phyloP scores from a whole-genome alignment of 30 jellyfish, hydroid and myxozoan species.

The Rhopilema esculentum region DNA sequence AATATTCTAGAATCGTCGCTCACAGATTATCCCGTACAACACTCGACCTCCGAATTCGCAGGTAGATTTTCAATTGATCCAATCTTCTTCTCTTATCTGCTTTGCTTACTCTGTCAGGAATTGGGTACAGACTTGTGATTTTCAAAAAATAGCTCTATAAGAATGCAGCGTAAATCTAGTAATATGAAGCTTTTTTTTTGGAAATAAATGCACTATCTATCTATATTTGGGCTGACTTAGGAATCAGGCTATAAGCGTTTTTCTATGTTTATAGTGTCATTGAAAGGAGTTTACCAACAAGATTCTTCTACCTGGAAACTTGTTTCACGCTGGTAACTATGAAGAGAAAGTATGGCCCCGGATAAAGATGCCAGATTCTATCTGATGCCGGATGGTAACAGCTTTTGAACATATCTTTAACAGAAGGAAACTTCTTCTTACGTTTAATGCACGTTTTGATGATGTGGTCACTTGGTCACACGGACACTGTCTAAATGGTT shows the following conservation, averaged over 20 bases:
- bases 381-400: not conserved
- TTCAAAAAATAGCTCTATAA: no score
- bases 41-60: not conserved
- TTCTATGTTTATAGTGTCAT: not conserved
- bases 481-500: no score
- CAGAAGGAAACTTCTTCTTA: no score
- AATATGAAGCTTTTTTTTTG: not conserved
- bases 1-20: not conserved
- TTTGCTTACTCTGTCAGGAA: not conserved
- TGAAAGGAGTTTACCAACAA: constrained; percentile 24
- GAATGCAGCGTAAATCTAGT: no score
- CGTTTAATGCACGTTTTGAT: no score
- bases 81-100: not conserved
- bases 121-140: not conserved
- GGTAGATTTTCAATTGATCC: not conserved
- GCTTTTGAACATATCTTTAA: no score
- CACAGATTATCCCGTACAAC: constrained; percentile 10
- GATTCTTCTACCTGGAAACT: constrained; percentile 9
- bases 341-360: not conserved
- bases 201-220: not conserved
- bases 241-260: not conserved
- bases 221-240: not conserved
- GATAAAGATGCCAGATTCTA: not conserved
- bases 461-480: no score
- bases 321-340: constrained; percentile 17